Evolutionary conservation across 1,140 invertebrate genomes (phyloP), one percentile per base, ranked within the genome.

Genomic region (Drosophila lacertosa): DNA sequence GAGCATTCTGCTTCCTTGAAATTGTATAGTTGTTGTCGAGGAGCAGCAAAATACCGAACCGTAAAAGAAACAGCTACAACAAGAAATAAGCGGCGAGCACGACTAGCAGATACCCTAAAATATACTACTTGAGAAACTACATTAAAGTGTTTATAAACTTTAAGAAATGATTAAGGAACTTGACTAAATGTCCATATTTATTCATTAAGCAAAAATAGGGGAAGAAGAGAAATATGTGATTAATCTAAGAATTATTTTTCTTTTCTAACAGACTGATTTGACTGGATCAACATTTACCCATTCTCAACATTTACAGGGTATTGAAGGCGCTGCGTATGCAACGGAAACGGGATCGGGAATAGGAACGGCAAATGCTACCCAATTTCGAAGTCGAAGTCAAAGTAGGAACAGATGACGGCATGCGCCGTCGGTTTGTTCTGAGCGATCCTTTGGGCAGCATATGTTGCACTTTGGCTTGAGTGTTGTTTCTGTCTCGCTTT

Each of bases 391-490:
- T 89, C 45, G 44, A 88, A 89, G 86, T 89, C 86, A 89, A 89
- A 89, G 86, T 86, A 89, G 86, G 77, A 89, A 80, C 86, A 89
- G 81, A 89, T 89, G 86, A 89, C 86, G 86, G 86, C 86, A 79
- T 89, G 86, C 86, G 86, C 81, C 86, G 82, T 67, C 24, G 77
- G 68, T 78, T 88, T 88, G 77, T 75, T 88, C 81, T 78, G 74
- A 51, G 64, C 60, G 70, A 64, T 69, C 84, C 79, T 77, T 77
- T 77, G 50, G 64, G 35, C 63, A 78, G 77, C 82, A 88, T 88
- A 88, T 88, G 82, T 88, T 88, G 74, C 82, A 74, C 66, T 70
- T 70, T 66, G 50, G 50, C 55, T 50, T 66, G 62, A 50, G 47
- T 32, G 9, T 37, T 40, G 32, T 10, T 40, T 70, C 71, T 59